These are phyloP conservation scores for Julus scandinavius DNA, from an alignment of 2,888 invertebrate genomes.

Conservation along the genomic window DNA sequence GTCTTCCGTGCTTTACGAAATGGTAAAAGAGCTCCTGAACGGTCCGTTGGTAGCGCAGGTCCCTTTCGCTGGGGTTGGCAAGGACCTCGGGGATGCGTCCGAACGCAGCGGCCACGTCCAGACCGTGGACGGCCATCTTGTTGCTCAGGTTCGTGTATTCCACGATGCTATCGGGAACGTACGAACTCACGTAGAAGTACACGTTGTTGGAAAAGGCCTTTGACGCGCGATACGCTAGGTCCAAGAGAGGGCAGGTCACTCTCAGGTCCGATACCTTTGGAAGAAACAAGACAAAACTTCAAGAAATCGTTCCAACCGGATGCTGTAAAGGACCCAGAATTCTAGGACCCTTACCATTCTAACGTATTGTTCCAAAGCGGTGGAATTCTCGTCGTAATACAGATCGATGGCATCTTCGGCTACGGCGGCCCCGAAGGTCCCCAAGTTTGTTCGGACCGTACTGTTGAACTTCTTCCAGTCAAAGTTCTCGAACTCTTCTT, in stretches of 20 bases:
- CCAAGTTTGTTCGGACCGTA: constrained; percentile 44
- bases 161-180: constrained; percentile 67
- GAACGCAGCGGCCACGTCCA: constrained; percentile 74
- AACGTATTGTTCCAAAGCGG: constrained; percentile 58
- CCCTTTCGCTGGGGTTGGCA: constrained; percentile 77
- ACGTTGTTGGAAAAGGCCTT: constrained; percentile 64
- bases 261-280: constrained; percentile 77
- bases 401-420: constrained; percentile 58
- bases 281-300: background rate
- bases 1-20: constrained; percentile 79
- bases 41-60: constrained; percentile 78
- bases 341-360: constrained; percentile 56
- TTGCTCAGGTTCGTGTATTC: constrained; percentile 52
- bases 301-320: background rate
- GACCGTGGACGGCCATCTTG: constrained; percentile 58
- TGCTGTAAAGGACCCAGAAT: background rate
- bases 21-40: constrained; percentile 86
- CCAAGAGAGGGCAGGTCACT: constrained; percentile 80
- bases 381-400: constrained; percentile 58
- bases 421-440: constrained; percentile 57
- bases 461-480: constrained; percentile 52
- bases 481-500: constrained; percentile 54
- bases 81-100: constrained; percentile 71
- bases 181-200: constrained; percentile 80
- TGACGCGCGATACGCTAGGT: constrained; percentile 69